Conservation (phyloP, 2,888 invertebrate species). For the Lepidocyrtinus sp. region DNA sequence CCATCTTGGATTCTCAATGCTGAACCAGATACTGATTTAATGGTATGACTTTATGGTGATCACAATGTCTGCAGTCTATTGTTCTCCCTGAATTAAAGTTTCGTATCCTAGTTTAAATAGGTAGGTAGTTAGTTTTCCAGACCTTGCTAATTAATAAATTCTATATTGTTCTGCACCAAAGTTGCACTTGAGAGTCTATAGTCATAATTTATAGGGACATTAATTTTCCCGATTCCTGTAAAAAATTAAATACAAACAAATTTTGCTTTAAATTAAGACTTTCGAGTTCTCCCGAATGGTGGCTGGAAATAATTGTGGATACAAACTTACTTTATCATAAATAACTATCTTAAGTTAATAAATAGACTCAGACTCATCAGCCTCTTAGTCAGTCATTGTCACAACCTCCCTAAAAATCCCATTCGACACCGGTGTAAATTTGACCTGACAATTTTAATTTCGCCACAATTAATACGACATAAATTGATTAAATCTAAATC, state of each 20-base stretch:
- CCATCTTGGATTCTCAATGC: slow-evolving; percentile 50
- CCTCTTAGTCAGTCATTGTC: slow-evolving; percentile 53
- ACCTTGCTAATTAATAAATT: slow-evolving; percentile 5
- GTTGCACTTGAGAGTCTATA: slow-evolving; percentile 39
- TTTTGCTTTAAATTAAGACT: too few relatives aligned
- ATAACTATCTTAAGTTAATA: not conserved
- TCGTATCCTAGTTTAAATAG: slow-evolving; percentile 12
- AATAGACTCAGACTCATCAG: slow-evolving; percentile 50
- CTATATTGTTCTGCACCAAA: slow-evolving; percentile 59
- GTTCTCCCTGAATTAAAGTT: slow-evolving; percentile 48
- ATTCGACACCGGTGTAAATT: not conserved
- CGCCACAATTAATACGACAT: too few relatives aligned
- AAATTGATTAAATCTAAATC: too few relatives aligned
- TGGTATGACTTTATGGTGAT: slow-evolving; percentile 57
- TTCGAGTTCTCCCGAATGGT: too few relatives aligned
- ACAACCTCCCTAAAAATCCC: slow-evolving; percentile 37
- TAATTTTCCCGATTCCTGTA: not conserved
- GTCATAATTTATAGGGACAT: not conserved
- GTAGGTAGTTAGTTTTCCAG: too few relatives aligned
- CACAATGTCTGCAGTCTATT: slow-evolving; percentile 57
- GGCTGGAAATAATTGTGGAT: too few relatives aligned
- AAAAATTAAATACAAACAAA: not conserved
- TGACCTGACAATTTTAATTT: too few relatives aligned
- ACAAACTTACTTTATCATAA: not conserved
- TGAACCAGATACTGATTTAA: slow-evolving; percentile 54